phyloP scores from a whole-genome alignment of 2,888 invertebrate genomes.

The Spodoptera littoralis region DNA sequence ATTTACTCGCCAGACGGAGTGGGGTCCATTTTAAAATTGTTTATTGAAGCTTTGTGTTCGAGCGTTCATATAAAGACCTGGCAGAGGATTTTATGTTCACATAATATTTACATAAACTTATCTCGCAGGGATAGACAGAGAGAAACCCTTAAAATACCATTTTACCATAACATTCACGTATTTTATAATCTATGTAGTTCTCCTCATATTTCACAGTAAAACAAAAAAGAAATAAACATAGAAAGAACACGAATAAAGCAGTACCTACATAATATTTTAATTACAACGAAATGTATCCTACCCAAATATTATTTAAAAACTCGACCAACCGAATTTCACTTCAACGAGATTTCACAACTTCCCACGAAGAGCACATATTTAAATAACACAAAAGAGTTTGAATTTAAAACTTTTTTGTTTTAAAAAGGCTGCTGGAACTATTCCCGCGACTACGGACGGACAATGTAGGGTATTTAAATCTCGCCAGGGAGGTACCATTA shows the following conservation, averaged over 20 bases:
- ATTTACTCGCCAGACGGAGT: slow-evolving; percentile 21
- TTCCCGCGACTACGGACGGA: slow-evolving; percentile 39
- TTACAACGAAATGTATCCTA: neutral
- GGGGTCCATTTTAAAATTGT: slow-evolving; percentile 14
- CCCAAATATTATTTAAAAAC: slow-evolving; percentile 13
- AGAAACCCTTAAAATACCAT: too few species aligned
- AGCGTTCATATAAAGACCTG: slow-evolving; percentile 14
- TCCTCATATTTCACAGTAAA: too few species aligned
- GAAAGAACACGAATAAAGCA: too few species aligned
- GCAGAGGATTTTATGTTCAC: neutral
- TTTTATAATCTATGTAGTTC: too few species aligned
- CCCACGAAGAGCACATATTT: slow-evolving; percentile 10
- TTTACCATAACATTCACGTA: too few species aligned
- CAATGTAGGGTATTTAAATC: slow-evolving; percentile 59
- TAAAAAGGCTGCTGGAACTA: slow-evolving; percentile 47
- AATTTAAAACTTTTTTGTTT: slow-evolving; percentile 36
- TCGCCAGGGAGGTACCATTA: slow-evolving; percentile 69
- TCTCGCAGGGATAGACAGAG: too few species aligned
- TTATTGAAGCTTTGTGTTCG: slow-evolving; percentile 20
- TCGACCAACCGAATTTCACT: neutral
- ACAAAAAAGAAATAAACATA: too few species aligned
- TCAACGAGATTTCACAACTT: slow-evolving; percentile 2
- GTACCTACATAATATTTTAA: too few species aligned
- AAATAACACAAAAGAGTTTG: slow-evolving; percentile 25
- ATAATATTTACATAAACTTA: neutral